Evolutionary conservation across 1,140 invertebrate genomes (phyloP).

Genomic region (Elymnias hypermnestra): DNA sequence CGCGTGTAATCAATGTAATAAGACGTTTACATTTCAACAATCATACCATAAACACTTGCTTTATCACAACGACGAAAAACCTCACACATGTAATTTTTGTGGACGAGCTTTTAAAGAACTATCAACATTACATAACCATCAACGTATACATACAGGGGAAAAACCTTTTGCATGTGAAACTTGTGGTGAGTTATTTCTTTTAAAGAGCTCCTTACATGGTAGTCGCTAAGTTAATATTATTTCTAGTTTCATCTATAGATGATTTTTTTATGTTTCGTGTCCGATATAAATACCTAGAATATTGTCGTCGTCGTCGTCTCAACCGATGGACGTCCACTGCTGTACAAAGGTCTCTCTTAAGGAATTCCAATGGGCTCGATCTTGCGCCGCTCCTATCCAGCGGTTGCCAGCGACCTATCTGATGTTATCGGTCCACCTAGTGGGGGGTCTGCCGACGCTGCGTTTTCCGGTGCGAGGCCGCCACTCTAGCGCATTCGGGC

Average conservation of each 20-base stretch:
- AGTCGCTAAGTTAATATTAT: not conserved
- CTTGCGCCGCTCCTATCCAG: too few species aligned
- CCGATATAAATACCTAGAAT: too few species aligned
- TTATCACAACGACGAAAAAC: conserved; percentile 91
- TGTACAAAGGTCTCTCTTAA: too few species aligned
- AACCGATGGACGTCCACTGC: too few species aligned
- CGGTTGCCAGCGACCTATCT: too few species aligned
- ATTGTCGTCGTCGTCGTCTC: too few species aligned
- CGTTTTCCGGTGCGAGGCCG: too few species aligned
- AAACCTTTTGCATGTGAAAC: conserved; percentile 94
- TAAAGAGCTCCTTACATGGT: too few species aligned
- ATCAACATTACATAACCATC: conserved; percentile 92
- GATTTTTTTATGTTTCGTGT: not conserved
- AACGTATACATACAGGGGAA: conserved; percentile 92
- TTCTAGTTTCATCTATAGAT: not conserved
- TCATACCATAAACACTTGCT: conserved; percentile 93
- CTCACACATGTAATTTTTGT: conserved; percentile 86
- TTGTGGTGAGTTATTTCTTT: conserved; percentile 84
- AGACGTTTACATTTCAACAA: conserved; percentile 93
- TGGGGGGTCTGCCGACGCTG: too few species aligned
- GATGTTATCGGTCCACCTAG: too few species aligned
- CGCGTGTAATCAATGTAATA: conserved; percentile 88
- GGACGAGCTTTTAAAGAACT: conserved; percentile 90
- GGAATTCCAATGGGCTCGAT: too few species aligned
- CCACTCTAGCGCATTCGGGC: too few species aligned